Percentiles rank a stretch among this genome's conserved stretches.
Evolutionary conservation across 2,113 vertebrate genomes (phyloP).

Genomic region (Aythya baeri): DNA sequence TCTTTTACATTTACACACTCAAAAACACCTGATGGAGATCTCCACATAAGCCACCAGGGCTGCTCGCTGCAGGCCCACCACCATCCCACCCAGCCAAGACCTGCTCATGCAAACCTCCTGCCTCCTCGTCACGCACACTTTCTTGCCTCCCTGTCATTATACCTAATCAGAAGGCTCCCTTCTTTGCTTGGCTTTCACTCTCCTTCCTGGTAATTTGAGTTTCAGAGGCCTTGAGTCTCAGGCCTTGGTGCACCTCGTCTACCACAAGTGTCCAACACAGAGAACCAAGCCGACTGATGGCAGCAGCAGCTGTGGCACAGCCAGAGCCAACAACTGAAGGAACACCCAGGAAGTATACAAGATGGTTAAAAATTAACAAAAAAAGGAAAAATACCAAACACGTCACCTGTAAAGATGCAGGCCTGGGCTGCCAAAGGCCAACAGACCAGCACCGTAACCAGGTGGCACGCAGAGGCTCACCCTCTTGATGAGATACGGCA

Average conservation of each 20-base stretch:
- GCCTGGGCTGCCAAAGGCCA: not conserved
- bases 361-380: not conserved
- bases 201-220: not conserved
- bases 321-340: not conserved
- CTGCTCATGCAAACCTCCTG: not conserved
- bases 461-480: not conserved
- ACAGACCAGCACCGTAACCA: not conserved
- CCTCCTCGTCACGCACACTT: not conserved
- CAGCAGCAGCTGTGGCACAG: not conserved
- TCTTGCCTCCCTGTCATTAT: not conserved
- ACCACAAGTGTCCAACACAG: not conserved
- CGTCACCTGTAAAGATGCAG: not conserved
- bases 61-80: not conserved
- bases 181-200: not conserved
- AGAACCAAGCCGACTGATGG: not conserved
- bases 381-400: not conserved
- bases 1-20: not conserved
- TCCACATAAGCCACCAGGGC: accelerated
- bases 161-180: conserved; percentile 1
- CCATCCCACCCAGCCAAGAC: not conserved
- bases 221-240: not conserved
- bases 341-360: not conserved
- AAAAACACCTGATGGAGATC: not conserved
- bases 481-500: not conserved
- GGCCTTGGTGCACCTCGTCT: not conserved